A percentile compares a stretch with the other conserved stretches of the same genome.
phyloP scores from a whole-genome alignment of 1,140 invertebrate genomes.

The Oedothorax gibbosus region DNA sequence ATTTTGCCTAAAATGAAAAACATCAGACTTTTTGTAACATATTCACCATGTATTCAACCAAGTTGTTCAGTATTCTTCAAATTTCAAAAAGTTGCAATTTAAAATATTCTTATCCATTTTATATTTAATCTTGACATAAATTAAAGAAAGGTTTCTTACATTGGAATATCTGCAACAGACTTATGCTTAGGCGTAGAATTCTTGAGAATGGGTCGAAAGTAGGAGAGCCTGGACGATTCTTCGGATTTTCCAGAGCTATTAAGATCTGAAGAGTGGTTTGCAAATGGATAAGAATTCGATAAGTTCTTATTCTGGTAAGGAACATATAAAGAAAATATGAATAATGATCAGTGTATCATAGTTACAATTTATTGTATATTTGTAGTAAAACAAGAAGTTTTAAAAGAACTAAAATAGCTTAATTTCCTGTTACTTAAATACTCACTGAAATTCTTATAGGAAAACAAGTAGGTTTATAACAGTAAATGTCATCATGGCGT shows the following conservation, averaged over 20 bases:
- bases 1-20: too few relatives aligned
- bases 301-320: slow-evolving; percentile 39
- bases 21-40: too few relatives aligned
- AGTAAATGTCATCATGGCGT: too few relatives aligned
- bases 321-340: not conserved
- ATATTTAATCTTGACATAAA: not conserved
- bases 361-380: not conserved
- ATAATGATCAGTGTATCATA: not conserved
- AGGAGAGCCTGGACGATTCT: not conserved
- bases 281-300: not conserved
- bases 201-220: not conserved
- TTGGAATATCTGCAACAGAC: slow-evolving; percentile 39
- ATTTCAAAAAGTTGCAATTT: too few relatives aligned
- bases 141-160: slow-evolving; percentile 21
- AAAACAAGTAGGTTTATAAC: too few relatives aligned
- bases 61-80: too few relatives aligned
- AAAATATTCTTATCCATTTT: too few relatives aligned
- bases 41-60: too few relatives aligned
- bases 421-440: too few relatives aligned
- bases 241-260: slow-evolving; percentile 12
- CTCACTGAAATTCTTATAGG: too few relatives aligned
- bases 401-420: too few relatives aligned
- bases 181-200: slow-evolving; percentile 38
- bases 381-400: not conserved
- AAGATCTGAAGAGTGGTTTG: not conserved